Evolutionary conservation across 2,888 invertebrate species (phyloP).

Genomic region (Campopleginae sp.): DNA sequence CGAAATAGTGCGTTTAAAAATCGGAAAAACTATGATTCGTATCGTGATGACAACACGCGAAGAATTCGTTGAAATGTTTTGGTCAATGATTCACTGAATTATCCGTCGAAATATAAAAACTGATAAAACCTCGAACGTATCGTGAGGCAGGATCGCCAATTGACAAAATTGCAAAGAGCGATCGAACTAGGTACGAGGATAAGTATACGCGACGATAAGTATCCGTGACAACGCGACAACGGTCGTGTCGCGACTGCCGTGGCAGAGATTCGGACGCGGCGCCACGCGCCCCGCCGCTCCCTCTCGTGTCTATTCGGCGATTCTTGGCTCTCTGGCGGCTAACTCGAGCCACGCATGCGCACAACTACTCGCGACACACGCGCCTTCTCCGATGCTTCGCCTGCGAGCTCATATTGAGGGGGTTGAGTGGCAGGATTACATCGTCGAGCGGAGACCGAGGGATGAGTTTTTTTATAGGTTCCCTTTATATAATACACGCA

Average conservation of each 20-base stretch:
- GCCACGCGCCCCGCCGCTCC: constrained; percentile 81
- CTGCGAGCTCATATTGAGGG: constrained; percentile 57
- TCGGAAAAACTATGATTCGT: neutral
- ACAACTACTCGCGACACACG: constrained; percentile 49
- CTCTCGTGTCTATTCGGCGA: constrained; percentile 74
- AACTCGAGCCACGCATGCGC: constrained; percentile 63
- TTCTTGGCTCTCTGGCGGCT: constrained; percentile 66
- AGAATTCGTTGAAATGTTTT: neutral
- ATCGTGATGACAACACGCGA: neutral
- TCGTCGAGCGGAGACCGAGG: constrained; percentile 59
- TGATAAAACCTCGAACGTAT: neutral
- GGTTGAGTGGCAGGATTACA: constrained; percentile 74
- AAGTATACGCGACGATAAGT: constrained; percentile 25
- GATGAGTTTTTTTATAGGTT: constrained; percentile 53
- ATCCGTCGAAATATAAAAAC: neutral
- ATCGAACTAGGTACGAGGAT: constrained; percentile 8
- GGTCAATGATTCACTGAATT: neutral
- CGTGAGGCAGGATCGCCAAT: constrained; percentile 23
- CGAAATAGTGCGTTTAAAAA: neutral
- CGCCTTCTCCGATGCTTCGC: constrained; percentile 45
- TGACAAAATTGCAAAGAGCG: constrained; percentile 2
- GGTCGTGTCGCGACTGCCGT: constrained; percentile 82
- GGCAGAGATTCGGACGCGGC: constrained; percentile 77
- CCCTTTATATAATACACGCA: constrained; percentile 35
- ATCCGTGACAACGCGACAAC: constrained; percentile 77